A percentile compares a stretch with the other conserved stretches of the same genome.
Evolutionary conservation across 2,113 vertebrate genomes (phyloP).

Genomic region (Myrmecophaga tridactyla): DNA sequence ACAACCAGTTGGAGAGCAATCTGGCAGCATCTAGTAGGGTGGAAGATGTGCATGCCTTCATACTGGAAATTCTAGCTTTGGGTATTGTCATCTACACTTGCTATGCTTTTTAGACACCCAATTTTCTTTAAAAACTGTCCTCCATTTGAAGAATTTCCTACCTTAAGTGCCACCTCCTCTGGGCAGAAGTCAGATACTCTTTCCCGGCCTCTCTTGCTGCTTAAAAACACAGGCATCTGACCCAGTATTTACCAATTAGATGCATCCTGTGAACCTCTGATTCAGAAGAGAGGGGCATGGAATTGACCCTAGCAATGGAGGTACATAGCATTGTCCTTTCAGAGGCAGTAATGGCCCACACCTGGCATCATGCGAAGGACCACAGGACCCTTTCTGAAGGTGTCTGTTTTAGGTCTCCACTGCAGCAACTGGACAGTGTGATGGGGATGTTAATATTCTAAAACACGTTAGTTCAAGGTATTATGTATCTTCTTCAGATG

Average conservation of each 20-base stretch:
- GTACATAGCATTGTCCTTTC: not conserved
- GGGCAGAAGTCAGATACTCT: not conserved
- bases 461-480: constrained; percentile 60
- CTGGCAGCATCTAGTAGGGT: not conserved
- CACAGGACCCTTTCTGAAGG: rapidly evolving
- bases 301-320: too few species aligned
- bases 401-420: not conserved
- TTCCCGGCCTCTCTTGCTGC: not conserved
- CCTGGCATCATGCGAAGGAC: not conserved
- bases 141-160: too few species aligned
- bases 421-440: not conserved
- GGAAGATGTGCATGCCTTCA: not conserved
- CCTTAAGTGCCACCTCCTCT: not conserved
- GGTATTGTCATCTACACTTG: not conserved
- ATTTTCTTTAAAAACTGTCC: not conserved
- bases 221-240: not conserved
- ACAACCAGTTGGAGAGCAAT: not conserved
- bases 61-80: not conserved
- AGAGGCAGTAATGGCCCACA: not conserved
- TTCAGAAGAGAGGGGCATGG: not conserved
- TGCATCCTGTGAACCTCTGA: not conserved
- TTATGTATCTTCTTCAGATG: constrained; percentile 66
- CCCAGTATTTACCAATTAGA: not conserved
- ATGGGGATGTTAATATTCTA: constrained; percentile 53
- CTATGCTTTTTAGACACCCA: not conserved